phyloP scores from a whole-genome alignment of 2,113 vertebrate genomes.

The Mystacornis crossleyi region DNA sequence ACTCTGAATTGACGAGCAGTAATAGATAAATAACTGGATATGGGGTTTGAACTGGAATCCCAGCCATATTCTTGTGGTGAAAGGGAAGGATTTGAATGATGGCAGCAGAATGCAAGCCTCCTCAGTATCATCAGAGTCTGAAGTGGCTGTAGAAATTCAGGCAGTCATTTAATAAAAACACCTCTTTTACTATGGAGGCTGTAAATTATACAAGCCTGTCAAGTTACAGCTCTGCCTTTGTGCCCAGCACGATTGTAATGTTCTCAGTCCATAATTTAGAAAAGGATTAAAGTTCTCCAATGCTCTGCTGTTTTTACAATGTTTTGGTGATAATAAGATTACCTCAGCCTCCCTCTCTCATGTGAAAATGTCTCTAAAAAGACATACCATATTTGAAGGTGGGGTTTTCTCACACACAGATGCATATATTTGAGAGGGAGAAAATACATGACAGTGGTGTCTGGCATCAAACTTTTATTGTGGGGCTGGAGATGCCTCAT shows the following conservation, averaged over 20 bases:
- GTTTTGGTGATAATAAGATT: conserved; percentile 65
- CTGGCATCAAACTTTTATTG: conserved; percentile 2
- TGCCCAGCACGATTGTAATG: conserved; percentile 78
- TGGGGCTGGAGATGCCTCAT: not conserved
- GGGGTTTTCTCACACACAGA: conserved; percentile 51
- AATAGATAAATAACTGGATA: conserved; percentile 49
- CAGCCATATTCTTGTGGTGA: conserved; percentile 35
- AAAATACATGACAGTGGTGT: conserved; percentile 16
- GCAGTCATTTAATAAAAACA: conserved; percentile 52
- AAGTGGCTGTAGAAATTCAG: conserved; percentile 53
- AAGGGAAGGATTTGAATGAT: conserved; percentile 37
- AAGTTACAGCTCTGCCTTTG: conserved; percentile 76
- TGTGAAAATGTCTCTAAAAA: conserved; percentile 33
- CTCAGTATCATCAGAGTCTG: conserved; percentile 2
- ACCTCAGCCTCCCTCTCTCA: conserved; percentile 44
- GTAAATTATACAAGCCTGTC: conserved; percentile 64
- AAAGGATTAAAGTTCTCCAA: conserved; percentile 72
- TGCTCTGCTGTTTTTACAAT: conserved; percentile 49
- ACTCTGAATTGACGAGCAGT: not conserved
- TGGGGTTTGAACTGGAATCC: conserved; percentile 66
- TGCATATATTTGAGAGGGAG: not conserved
- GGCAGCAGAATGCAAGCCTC: conserved; percentile 39
- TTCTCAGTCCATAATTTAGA: conserved; percentile 80
- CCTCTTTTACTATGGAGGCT: conserved; percentile 48
- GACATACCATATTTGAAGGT: conserved; percentile 36